Evolutionary conservation across 1,140 invertebrate species (phyloP).

Genomic region (Agrilus planipennis): DNA sequence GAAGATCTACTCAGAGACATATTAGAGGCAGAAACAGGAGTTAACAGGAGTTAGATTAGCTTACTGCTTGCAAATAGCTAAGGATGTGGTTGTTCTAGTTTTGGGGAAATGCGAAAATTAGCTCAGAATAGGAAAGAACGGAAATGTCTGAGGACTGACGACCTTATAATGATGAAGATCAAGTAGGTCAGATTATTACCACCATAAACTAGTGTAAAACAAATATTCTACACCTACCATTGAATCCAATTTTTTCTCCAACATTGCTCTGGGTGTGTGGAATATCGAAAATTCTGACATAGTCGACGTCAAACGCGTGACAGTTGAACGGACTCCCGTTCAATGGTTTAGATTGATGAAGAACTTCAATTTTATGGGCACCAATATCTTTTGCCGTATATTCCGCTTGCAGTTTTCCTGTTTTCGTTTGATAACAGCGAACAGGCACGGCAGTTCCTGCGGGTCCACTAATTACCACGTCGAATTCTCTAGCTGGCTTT

Average conservation of each 20-base stretch:
- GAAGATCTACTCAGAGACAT: no score
- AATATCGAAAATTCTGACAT: slow-evolving; percentile 47
- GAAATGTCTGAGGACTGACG: no score
- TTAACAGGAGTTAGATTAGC: no score
- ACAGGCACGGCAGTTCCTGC: slow-evolving; percentile 84
- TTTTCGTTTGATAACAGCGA: slow-evolving; percentile 89
- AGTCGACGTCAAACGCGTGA: slow-evolving; percentile 78
- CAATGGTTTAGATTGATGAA: slow-evolving; percentile 82
- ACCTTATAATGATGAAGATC: no score
- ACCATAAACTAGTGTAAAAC: no score
- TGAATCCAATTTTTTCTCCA: slow-evolving; percentile 73
- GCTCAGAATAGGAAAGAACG: no score
- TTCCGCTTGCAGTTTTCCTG: slow-evolving; percentile 83
- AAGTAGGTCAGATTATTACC: no score
- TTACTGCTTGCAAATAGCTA: no score
- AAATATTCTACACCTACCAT: slow-evolving; percentile 44
- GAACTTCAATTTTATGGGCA: slow-evolving; percentile 63
- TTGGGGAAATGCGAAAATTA: no score
- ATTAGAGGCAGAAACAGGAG: no score
- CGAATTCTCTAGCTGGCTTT: slow-evolving; percentile 74
- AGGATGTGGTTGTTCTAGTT: no score
- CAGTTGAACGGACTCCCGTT: slow-evolving; percentile 93
- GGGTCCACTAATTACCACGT: slow-evolving; percentile 80
- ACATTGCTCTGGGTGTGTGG: slow-evolving; percentile 68
- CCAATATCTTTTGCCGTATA: slow-evolving; percentile 73